These are phyloP conservation scores for Caenorhabditis japonica DNA, from an alignment of 2,888 invertebrate genomes.

Conservation along the genomic window DNA sequence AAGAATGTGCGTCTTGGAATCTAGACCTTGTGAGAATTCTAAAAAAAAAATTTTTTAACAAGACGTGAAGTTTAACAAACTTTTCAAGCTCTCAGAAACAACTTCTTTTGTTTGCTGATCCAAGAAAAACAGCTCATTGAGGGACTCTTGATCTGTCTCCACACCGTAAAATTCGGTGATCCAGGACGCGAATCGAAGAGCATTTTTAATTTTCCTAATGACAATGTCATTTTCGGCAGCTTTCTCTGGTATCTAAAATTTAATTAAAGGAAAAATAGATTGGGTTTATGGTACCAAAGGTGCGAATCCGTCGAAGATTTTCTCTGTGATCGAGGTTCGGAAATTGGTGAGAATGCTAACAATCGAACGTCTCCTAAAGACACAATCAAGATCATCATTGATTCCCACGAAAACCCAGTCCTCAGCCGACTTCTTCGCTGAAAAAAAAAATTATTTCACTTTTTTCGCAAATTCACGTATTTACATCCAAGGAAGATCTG, in stretches of 20 bases:
- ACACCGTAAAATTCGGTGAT: constrained; percentile 5
- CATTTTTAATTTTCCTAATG: constrained; percentile 9
- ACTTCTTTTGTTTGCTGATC: not conserved
- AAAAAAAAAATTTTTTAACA: not conserved
- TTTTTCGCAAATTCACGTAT: not conserved
- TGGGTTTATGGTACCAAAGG: constrained; percentile 32
- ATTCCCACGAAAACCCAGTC: constrained; percentile 19
- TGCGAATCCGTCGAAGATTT: constrained; percentile 5
- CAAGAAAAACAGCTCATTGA: not conserved
- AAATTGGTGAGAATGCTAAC: constrained; percentile 19
- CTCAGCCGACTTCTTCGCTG: constrained; percentile 23
- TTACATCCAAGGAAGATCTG: constrained; percentile 30
- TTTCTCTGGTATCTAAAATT: constrained; percentile 17
- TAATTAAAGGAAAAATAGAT: too few species aligned
- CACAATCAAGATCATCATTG: constrained; percentile 1
- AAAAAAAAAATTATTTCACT: not conserved
- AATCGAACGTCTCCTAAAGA: constrained; percentile 21
- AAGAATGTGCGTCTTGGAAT: not conserved
- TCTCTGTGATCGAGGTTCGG: constrained; percentile 5
- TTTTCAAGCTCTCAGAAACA: constrained; percentile 2
- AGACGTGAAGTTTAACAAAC: too few species aligned
- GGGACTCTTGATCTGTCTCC: not conserved
- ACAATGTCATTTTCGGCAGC: not conserved
- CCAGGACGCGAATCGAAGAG: constrained; percentile 23
- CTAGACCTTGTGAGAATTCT: constrained; percentile 1